phyloP scores from a whole-genome alignment of 2,113 vertebrate genomes.

The Ovibos moschatus region DNA sequence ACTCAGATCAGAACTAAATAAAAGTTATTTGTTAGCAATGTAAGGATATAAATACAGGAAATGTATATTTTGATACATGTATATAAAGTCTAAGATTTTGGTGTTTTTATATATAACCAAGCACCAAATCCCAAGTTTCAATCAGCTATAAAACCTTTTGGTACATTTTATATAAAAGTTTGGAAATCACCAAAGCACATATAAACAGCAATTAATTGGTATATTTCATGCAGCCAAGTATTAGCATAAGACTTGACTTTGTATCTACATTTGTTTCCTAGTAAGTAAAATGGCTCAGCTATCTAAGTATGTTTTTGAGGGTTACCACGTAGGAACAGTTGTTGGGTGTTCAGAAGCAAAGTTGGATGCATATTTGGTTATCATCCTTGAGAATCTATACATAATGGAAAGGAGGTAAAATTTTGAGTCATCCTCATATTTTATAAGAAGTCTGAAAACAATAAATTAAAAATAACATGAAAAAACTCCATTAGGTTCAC shows the following conservation, averaged over 20 bases:
- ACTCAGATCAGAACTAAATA: not conserved
- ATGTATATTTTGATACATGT: not conserved
- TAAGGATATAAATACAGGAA: not conserved
- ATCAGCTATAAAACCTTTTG: not conserved
- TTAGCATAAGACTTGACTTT: not conserved
- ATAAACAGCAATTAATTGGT: not conserved
- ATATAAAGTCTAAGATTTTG: not conserved
- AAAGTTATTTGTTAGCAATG: not conserved
- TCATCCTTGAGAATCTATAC: not conserved
- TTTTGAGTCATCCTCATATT: not conserved
- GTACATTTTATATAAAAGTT: not conserved
- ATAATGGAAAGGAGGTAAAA: not conserved
- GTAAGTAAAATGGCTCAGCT: not conserved
- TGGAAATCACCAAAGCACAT: not conserved
- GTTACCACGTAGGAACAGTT: not conserved
- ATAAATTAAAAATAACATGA: not conserved
- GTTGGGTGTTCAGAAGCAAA: not conserved
- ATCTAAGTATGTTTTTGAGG: not conserved
- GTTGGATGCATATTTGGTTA: not conserved
- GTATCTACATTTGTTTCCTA: not conserved
- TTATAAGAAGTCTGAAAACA: not conserved
- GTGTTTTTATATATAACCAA: not conserved
- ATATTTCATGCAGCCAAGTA: not conserved
- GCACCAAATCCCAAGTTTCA: not conserved
- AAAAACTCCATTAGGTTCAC: not conserved